Base-by-base conservation (phyloP, 2,888 invertebrate genomes). In the Volucella bombylans region DNA sequence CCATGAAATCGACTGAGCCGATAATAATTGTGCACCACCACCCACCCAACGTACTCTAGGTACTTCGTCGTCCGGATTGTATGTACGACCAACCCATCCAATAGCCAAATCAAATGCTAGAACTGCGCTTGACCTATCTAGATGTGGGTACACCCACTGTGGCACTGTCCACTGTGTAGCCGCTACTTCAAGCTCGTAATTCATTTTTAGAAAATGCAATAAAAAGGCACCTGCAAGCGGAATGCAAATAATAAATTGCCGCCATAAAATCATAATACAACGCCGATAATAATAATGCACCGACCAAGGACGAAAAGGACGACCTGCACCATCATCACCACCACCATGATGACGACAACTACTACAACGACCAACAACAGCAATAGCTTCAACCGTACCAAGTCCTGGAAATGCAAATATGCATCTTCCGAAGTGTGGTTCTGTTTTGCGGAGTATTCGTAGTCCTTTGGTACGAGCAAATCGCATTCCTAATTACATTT, bases 191-290 rank as follows among this genome's bases (percentile, higher is more conserved):
- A 31, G 73, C 15, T 64, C 64, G 55, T 78, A 82, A 82, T 47
- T 82, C 82, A 82, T 78, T 82, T 82, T 78, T 82, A 78, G 78
- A 82, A 82, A 78, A 82, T 82, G 73, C 78, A 82, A 82, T 82
- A 82, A 82, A 82, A 82, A 82, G 82, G 57, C 78, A 82, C 82
- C 82, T 82, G 78, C 78, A 82, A 82, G 82, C 82, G 78, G 78
- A 82, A 82, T 82, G 82, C 73, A 82, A 78, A 78, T 82, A 78
- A 82, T 82, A 82, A 82, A 82, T 82, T 78, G 82, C 82, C 45
- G 55, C 78, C 82, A 73, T 82, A 82, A 78, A 78, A 82, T 82
- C 82, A 82, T 78, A 82, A 82, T 78, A 82, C 78, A 78, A 73
- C 62, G 57, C 68, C 62, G 82, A 82, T 82, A 78, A 82, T 78